Evolutionary conservation across 2,888 invertebrate genomes (phyloP).

Genomic region (Synergus itoensis): DNA sequence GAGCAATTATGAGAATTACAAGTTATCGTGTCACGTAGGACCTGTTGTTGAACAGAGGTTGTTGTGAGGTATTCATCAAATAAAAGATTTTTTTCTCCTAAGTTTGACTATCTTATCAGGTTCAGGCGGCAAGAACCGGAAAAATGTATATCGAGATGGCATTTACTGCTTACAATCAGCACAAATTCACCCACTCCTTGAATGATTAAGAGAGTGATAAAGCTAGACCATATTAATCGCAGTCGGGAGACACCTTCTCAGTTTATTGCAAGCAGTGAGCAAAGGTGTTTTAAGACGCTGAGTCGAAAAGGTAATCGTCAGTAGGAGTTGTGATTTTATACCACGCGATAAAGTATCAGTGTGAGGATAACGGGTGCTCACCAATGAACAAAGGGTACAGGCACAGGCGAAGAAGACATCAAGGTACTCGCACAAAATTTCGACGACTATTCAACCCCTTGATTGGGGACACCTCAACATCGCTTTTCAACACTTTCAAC

Average conservation of each 20-base stretch:
- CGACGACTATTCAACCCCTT: conserved; percentile 64
- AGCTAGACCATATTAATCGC: conserved; percentile 48
- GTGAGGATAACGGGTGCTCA: conserved; percentile 61
- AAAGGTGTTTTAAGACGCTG: conserved; percentile 17
- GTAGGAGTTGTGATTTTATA: conserved; percentile 50
- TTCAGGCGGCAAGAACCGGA: conserved; percentile 35
- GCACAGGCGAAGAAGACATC: conserved; percentile 66
- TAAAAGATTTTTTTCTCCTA: conserved; percentile 21
- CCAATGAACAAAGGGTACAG: conserved; percentile 70
- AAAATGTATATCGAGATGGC: conserved; percentile 36
- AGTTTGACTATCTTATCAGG: conserved; percentile 36
- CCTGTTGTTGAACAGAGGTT: conserved; percentile 4
- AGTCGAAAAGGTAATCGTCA: conserved; percentile 56
- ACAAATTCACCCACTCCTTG: conserved; percentile 39
- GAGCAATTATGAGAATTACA: neutral
- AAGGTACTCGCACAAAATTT: conserved; percentile 67
- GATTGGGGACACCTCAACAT: conserved; percentile 53
- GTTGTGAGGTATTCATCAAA: conserved; percentile 18
- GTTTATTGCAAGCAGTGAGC: conserved; percentile 34
- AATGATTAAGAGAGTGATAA: conserved; percentile 51
- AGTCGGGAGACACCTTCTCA: conserved; percentile 41
- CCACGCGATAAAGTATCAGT: conserved; percentile 8
- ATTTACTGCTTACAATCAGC: conserved; percentile 30
- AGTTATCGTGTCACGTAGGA: neutral
- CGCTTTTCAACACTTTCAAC: conserved; percentile 42